These are phyloP conservation scores for Esperia sulphurella DNA, from an alignment of 2,888 invertebrate genomes.

Conservation along the genomic window DNA sequence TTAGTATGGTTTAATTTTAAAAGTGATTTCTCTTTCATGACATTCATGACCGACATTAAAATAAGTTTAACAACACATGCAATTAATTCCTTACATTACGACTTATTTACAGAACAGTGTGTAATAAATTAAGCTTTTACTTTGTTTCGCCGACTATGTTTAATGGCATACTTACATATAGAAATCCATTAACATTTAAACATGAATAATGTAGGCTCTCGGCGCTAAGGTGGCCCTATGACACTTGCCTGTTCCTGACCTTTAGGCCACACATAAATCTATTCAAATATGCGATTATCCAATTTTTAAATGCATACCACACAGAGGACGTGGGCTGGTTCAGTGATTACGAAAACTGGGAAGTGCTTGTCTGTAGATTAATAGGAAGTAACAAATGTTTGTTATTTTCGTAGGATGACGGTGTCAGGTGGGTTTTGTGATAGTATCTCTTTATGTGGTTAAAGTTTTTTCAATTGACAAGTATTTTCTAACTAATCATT, in stretches of 20 bases:
- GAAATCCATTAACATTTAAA: constrained; percentile 31
- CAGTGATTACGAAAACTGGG: constrained; percentile 11
- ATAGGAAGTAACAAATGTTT: background rate
- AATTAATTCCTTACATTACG: constrained; percentile 5
- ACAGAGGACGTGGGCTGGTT: constrained; percentile 4
- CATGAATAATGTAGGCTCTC: constrained; percentile 29
- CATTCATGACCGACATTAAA: constrained; percentile 12
- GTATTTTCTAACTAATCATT: background rate
- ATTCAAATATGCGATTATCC: constrained; percentile 23
- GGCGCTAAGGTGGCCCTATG: constrained; percentile 16
- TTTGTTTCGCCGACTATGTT: constrained; percentile 17
- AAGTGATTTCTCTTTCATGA: constrained; percentile 1
- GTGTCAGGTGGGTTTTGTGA: background rate
- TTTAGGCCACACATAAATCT: constrained; percentile 22
- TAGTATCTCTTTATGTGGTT: background rate
- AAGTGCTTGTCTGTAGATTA: constrained; percentile 3
- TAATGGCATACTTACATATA: constrained; percentile 24
- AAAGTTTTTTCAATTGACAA: background rate
- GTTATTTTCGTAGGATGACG: background rate
- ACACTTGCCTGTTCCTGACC: constrained; percentile 21
- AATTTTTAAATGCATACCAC: constrained; percentile 16
- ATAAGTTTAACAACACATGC: constrained; percentile 8
- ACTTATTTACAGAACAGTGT: constrained; percentile 5
- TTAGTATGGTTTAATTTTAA: background rate
- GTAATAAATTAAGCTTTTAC: constrained; percentile 19